Evolutionary conservation across 2,888 invertebrate species (phyloP).

Genomic region (Unio pictorum): DNA sequence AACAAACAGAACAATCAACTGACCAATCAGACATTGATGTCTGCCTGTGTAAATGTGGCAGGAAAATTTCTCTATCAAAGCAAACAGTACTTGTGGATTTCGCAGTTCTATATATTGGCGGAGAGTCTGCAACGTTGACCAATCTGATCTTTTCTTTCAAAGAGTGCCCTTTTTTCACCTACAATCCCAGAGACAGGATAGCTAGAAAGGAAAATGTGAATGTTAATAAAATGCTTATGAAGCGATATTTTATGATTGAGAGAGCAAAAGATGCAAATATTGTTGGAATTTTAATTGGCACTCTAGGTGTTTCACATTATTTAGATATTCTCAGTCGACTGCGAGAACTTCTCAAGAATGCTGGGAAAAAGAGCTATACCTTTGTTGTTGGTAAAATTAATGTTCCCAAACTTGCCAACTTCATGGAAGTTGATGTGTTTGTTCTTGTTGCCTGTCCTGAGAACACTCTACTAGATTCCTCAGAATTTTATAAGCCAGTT

Average conservation of each 20-base stretch:
- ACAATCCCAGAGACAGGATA: conserved; percentile 61
- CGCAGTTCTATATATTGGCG: conserved; percentile 80
- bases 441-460: conserved; percentile 93
- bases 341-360: conserved; percentile 80
- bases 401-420: conserved; percentile 95
- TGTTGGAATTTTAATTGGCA: conserved; percentile 92
- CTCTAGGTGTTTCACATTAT: conserved; percentile 84
- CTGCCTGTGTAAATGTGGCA: conserved; percentile 35
- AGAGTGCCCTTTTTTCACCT: conserved; percentile 66
- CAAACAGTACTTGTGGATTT: conserved; percentile 73
- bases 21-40: too few species aligned
- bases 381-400: conserved; percentile 95
- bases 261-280: conserved; percentile 91
- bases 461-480: conserved; percentile 84
- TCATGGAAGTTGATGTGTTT: conserved; percentile 91
- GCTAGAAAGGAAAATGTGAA: conserved; percentile 48
- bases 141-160: conserved; percentile 75
- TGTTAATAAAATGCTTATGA: conserved; percentile 80
- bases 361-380: conserved; percentile 90
- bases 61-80: conserved; percentile 40
- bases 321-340: conserved; percentile 82
- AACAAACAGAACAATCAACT: too few species aligned
- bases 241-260: conserved; percentile 88
- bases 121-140: conserved; percentile 78
- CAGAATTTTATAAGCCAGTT: conserved; percentile 91